A percentile compares a stretch with the other conserved stretches of the same genome.
Conservation (phyloP, 2,797 vertebrate genomes). For the Siniperca scherzeri region DNA sequence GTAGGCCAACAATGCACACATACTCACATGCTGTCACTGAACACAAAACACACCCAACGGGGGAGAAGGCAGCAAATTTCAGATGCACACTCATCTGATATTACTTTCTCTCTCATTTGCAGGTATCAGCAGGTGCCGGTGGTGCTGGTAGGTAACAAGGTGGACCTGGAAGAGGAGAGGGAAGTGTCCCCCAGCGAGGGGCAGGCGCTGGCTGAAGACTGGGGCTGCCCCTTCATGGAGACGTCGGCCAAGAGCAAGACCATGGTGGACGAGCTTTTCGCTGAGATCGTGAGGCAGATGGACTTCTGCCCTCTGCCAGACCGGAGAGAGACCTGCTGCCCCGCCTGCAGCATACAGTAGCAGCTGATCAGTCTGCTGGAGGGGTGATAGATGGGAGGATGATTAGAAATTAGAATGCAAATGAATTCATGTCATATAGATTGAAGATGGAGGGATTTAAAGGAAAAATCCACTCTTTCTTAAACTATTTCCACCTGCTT, state of each 20-base stretch:
- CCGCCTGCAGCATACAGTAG: constrained; percentile 95
- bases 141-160: constrained; percentile 97
- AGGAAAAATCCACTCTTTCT: constrained; percentile 38
- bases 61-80: constrained; percentile 2
- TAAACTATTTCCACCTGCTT: constrained; percentile 49
- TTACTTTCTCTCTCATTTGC: constrained; percentile 21
- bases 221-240: constrained; percentile 98
- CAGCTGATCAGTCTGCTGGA: neutral
- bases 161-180: constrained; percentile 96
- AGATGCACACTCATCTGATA: neutral
- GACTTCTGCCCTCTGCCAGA: constrained; percentile 97
- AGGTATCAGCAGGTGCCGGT: constrained; percentile 95
- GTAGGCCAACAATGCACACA: constrained; percentile 53
- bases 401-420: constrained; percentile 33
- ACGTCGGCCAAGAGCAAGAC: constrained; percentile 97
- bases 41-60: constrained; percentile 16
- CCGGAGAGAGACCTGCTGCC: constrained; percentile 94
- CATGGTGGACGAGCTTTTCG: constrained; percentile 98
- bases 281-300: constrained; percentile 98
- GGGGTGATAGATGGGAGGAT: constrained; percentile 27
- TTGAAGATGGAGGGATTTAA: constrained; percentile 19
- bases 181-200: constrained; percentile 94
- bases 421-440: constrained; percentile 45
- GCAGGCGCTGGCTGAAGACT: constrained; percentile 95
- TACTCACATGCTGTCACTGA: neutral